Conservation (phyloP, 2,797 vertebrate species). For the Bradypodion pumilum region DNA sequence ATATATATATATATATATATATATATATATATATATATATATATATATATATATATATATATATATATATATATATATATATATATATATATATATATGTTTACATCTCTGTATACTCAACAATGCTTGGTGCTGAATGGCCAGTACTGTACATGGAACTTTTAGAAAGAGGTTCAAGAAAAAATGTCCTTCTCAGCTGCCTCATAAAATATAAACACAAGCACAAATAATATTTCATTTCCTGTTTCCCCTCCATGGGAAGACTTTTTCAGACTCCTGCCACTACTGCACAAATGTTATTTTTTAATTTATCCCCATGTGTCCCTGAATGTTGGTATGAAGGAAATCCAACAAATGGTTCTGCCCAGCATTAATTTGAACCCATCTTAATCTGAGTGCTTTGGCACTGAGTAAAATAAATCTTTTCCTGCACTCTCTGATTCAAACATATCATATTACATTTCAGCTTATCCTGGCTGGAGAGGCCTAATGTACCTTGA, state of each 20-base stretch:
- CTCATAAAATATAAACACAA: background rate
- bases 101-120: too few species aligned
- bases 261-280: background rate
- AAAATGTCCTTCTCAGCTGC: background rate
- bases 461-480: slow-evolving; percentile 62
- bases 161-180: background rate
- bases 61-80: too few species aligned
- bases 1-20: too few species aligned
- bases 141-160: background rate
- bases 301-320: background rate
- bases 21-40: too few species aligned
- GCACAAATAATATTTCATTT: background rate
- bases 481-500: slow-evolving; percentile 78
- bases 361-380: slow-evolving; percentile 39
- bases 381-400: slow-evolving; percentile 55
- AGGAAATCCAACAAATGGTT: background rate
- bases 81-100: too few species aligned
- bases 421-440: slow-evolving; percentile 31
- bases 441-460: slow-evolving; percentile 67
- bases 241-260: background rate
- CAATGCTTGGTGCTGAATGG: too few species aligned
- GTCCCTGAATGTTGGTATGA: background rate
- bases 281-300: background rate
- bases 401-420: slow-evolving; percentile 57
- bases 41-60: too few species aligned